phyloP scores from a whole-genome alignment of 2,113 vertebrate genomes.

The Cololabis saira region DNA sequence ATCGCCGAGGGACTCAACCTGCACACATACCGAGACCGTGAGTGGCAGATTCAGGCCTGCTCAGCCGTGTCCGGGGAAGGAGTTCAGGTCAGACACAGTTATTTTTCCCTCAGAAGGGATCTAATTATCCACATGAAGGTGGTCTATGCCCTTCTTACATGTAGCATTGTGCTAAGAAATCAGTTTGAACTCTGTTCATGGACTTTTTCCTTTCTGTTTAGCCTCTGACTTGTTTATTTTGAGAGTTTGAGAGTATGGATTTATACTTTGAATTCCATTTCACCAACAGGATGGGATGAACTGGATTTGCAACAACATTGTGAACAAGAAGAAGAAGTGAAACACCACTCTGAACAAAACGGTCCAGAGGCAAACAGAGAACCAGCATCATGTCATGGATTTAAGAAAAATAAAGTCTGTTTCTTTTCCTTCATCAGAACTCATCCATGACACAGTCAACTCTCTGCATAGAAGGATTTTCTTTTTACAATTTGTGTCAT shows the following conservation, averaged over 20 bases:
- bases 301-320: slow-evolving; percentile 92
- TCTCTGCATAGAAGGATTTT: slow-evolving; percentile 24
- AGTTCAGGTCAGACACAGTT: slow-evolving; percentile 82
- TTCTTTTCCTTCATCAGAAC: slow-evolving; percentile 4
- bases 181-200: background rate
- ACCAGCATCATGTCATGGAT: slow-evolving; percentile 7
- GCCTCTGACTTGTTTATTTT: too few relatives aligned
- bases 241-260: too few relatives aligned
- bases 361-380: slow-evolving; percentile 6
- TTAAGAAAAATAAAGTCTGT: background rate
- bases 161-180: background rate
- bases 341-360: slow-evolving; percentile 5
- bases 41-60: slow-evolving; percentile 93
- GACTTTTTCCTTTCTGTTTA: background rate
- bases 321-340: slow-evolving; percentile 87
- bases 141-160: background rate
- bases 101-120: slow-evolving; percentile 10
- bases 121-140: slow-evolving; percentile 4
- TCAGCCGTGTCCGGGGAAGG: slow-evolving; percentile 89
- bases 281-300: slow-evolving; percentile 88
- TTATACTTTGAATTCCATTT: slow-evolving; percentile 8
- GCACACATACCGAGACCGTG: slow-evolving; percentile 87
- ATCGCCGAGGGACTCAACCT: slow-evolving; percentile 89
- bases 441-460: slow-evolving; percentile 1
- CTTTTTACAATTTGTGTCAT: slow-evolving; percentile 54